Evolutionary conservation across 2,888 invertebrate species (phyloP).

Genomic region (Masnerella sp.): DNA sequence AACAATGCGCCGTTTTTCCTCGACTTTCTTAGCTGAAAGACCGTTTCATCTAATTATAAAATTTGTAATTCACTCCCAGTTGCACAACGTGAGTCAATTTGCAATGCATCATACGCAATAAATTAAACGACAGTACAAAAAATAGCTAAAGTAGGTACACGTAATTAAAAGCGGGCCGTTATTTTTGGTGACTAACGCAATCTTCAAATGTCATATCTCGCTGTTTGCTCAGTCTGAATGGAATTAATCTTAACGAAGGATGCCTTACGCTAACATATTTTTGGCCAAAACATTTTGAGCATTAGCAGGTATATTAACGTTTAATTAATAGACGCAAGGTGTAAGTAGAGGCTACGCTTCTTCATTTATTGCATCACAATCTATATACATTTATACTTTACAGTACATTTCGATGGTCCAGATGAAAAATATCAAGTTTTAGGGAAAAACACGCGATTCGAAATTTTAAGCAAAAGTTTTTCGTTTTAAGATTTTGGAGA

Average conservation of each 20-base stretch:
- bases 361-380: constrained; percentile 60
- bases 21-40: too few relatives aligned
- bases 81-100: neutral
- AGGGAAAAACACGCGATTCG: too few relatives aligned
- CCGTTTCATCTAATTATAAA: too few relatives aligned
- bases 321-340: constrained; percentile 71
- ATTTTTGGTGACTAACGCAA: constrained; percentile 48
- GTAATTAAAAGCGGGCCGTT: constrained; percentile 43
- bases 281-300: constrained; percentile 71
- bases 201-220: constrained; percentile 39
- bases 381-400: constrained; percentile 54
- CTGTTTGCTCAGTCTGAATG: constrained; percentile 51
- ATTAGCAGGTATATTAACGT: constrained; percentile 72
- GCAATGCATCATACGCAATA: constrained; percentile 21
- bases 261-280: constrained; percentile 55
- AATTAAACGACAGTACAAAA: constrained; percentile 19
- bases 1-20: too few relatives aligned
- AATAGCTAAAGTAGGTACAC: constrained; percentile 40
- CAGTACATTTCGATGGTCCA: too few relatives aligned
- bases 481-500: too few relatives aligned
- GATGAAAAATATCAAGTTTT: too few relatives aligned
- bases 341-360: constrained; percentile 71
- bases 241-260: constrained; percentile 56
- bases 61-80: too few relatives aligned
- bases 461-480: too few relatives aligned